Evolutionary conservation across 92 coral and sea anemone species (phyloP).

Genomic region (Meandrina meandrites): DNA sequence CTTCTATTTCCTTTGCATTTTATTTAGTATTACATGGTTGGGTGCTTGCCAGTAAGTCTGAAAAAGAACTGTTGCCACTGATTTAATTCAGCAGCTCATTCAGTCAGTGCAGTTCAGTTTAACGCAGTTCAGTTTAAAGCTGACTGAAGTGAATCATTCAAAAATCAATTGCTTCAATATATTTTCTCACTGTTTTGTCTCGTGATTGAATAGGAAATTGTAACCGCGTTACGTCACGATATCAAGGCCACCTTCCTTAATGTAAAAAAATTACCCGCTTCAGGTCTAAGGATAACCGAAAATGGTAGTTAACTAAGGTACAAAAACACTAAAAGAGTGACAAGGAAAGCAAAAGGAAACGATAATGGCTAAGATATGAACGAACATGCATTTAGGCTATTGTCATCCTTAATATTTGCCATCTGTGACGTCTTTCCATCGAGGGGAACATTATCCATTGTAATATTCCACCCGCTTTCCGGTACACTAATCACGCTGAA

Average conservation of each 20-base stretch:
- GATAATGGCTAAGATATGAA: neutral
- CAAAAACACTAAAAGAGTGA: neutral
- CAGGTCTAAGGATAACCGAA: neutral
- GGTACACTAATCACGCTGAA: too few species aligned
- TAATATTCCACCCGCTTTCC: too few species aligned
- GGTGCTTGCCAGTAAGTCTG: neutral
- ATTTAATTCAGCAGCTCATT: neutral
- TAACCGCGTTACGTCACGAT: neutral
- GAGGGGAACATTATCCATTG: too few species aligned
- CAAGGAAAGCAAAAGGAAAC: neutral
- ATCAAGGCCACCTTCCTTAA: neutral
- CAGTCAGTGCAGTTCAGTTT: neutral
- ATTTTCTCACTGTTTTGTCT: neutral
- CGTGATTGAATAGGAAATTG: neutral
- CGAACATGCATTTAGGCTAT: neutral
- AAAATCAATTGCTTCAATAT: neutral
- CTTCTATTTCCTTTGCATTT: neutral
- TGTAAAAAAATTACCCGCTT: neutral
- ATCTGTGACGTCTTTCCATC: neutral
- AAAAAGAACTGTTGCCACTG: neutral
- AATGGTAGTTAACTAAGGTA: neutral
- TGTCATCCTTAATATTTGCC: neutral
- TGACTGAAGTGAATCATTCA: neutral
- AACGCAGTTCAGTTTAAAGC: neutral
- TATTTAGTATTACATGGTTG: neutral